These are phyloP conservation scores for Cotesia chilonis DNA, from an alignment of 1,140 invertebrate genomes.

Conservation along the genomic window DNA sequence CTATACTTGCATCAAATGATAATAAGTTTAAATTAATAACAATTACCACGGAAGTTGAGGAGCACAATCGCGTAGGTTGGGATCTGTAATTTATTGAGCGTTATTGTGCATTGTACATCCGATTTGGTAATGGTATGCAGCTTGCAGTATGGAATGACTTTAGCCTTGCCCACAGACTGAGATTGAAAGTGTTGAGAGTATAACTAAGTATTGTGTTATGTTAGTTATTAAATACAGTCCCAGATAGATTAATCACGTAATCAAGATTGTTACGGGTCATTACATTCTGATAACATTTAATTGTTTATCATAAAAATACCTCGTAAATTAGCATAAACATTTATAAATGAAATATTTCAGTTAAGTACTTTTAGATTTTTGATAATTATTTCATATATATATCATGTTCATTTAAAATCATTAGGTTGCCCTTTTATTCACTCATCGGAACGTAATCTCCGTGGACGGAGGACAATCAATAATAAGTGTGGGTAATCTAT, in stretches of 20 bases:
- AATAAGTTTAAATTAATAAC: not conserved
- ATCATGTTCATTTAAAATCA: not conserved
- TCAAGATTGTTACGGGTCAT: conserved; percentile 55
- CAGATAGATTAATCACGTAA: conserved; percentile 36
- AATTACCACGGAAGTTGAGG: not conserved
- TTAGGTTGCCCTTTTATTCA: not conserved
- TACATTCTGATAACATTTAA: conserved; percentile 9
- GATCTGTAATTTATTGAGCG: conserved; percentile 29
- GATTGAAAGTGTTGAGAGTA: conserved; percentile 42
- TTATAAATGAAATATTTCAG: not conserved
- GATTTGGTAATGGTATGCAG: conserved; percentile 48
- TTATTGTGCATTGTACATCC: conserved; percentile 49
- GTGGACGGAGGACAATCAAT: not conserved
- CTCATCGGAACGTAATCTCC: too few relatives aligned
- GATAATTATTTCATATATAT: too few relatives aligned
- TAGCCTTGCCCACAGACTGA: conserved; percentile 55
- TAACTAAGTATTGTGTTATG: conserved; percentile 37
- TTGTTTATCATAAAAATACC: not conserved
- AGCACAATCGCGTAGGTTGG: conserved; percentile 3
- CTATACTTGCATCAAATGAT: not conserved
- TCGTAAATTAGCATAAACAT: not conserved
- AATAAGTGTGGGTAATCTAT: not conserved
- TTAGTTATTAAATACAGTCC: conserved; percentile 39
- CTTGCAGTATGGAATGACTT: conserved; percentile 25
- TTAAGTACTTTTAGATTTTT: too few relatives aligned